These are phyloP conservation scores for Trypoxylus dichotomus DNA, from an alignment of 1,140 invertebrate species.

Conservation along the genomic window DNA sequence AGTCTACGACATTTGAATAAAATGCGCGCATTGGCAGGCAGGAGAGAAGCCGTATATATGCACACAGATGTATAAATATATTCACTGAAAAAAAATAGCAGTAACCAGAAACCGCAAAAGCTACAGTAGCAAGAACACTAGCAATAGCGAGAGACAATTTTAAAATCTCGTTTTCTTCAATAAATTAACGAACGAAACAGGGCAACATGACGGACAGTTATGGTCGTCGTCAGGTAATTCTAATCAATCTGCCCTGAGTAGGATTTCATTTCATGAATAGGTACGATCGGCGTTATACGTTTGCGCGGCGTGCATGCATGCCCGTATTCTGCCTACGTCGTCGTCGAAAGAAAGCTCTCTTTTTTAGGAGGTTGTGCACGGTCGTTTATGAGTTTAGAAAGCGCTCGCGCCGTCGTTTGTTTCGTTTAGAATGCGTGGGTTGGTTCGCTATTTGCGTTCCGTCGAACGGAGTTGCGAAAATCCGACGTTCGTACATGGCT, in stretches of 20 bases:
- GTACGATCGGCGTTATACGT: background rate
- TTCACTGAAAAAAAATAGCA: background rate
- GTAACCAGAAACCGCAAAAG: background rate
- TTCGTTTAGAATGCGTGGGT: conserved; percentile 7
- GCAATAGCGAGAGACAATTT: background rate
- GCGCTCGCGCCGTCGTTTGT: background rate
- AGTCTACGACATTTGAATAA: background rate
- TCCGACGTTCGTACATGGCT: background rate
- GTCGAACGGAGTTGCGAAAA: background rate
- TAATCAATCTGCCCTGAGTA: conserved; percentile 15
- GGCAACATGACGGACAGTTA: conserved; percentile 5
- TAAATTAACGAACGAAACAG: conserved; percentile 8
- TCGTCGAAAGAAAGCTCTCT: background rate
- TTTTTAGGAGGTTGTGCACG: background rate
- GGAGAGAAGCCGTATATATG: background rate
- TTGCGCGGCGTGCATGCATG: background rate
- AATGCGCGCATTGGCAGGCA: background rate
- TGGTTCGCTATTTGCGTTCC: conserved; percentile 11
- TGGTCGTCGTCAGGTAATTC: conserved; percentile 14
- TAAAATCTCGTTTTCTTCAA: conserved; percentile 21
- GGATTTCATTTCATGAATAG: conserved; percentile 13
- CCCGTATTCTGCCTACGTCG: background rate
- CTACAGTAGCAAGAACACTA: background rate
- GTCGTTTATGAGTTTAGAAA: background rate
- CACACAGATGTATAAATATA: too few species aligned